A percentile compares a stretch with the other conserved stretches of the same genome.
phyloP scores from a whole-genome alignment of 1,140 invertebrate genomes.

The Drosophila pseudoananassae region DNA sequence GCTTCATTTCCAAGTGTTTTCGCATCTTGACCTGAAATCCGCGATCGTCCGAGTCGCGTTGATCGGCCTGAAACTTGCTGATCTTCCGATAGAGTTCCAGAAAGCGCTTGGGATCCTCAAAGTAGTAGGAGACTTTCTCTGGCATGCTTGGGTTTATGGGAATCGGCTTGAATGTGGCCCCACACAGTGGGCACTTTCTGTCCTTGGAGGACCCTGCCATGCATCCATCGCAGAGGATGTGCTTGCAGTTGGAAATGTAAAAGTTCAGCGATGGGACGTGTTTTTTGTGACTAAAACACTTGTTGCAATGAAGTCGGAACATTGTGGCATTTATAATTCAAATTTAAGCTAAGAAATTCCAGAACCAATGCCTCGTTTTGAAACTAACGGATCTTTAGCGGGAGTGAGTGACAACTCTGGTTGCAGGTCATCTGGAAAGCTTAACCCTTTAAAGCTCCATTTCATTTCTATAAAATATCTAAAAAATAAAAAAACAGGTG shows the following conservation, averaged over 20 bases:
- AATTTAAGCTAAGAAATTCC: neutral
- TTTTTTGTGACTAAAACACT: neutral
- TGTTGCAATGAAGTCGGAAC: slow-evolving; percentile 1
- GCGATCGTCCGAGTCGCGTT: neutral
- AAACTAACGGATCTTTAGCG: neutral
- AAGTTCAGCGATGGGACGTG: neutral
- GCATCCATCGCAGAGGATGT: neutral
- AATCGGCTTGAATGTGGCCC: neutral
- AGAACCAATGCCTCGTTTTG: neutral
- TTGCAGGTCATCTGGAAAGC: neutral
- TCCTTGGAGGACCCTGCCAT: neutral
- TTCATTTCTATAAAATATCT: no score
- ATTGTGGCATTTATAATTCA: neutral
- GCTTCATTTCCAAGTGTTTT: neutral
- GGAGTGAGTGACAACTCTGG: neutral
- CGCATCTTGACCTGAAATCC: neutral
- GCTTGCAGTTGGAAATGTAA: neutral
- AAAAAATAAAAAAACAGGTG: neutral
- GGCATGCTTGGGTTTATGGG: neutral
- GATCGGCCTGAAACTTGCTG: neutral
- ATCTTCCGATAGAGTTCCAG: neutral
- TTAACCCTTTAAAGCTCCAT: neutral
- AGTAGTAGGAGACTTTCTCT: neutral
- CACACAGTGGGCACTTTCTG: neutral
- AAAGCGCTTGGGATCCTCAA: neutral